Conservation (phyloP, 2,797 vertebrate species). For the Poliocrania exsul region DNA sequence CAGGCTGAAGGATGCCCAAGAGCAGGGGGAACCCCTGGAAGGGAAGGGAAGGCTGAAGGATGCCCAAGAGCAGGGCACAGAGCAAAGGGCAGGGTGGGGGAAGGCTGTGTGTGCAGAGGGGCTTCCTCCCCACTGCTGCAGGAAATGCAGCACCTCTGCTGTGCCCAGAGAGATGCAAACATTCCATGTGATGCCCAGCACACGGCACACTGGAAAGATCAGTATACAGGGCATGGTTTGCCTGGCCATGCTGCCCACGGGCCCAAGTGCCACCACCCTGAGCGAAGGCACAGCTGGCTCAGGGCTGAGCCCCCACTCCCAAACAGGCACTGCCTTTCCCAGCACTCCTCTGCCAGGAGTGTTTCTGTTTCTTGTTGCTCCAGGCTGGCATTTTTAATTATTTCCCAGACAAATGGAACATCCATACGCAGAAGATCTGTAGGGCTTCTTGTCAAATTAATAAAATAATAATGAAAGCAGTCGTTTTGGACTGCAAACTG, state of each 20-base stretch:
- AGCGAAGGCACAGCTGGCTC: constrained; percentile 63
- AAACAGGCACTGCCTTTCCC: constrained; percentile 76
- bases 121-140: not conserved
- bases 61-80: no score
- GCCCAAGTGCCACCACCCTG: constrained; percentile 40
- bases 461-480: constrained; percentile 83
- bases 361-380: constrained; percentile 79
- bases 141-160: constrained; percentile 34
- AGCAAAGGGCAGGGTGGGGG: constrained; percentile 3
- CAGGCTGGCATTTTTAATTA: constrained; percentile 83
- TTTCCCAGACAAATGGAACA: constrained; percentile 80
- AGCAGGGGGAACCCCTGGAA: no score
- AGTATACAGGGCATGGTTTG: constrained; percentile 61
- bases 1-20: no score
- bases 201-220: constrained; percentile 60
- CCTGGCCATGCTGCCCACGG: constrained; percentile 62
- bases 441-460: constrained; percentile 82
- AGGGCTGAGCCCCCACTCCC: constrained; percentile 70
- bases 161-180: constrained; percentile 54
- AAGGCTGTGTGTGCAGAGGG: constrained; percentile 38
- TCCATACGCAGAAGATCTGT: constrained; percentile 77
- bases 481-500: constrained; percentile 76
- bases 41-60: no score
- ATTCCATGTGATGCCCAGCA: constrained; percentile 14
- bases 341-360: constrained; percentile 68